Conservation (phyloP, 2,797 vertebrate genomes). For the Sphenodon punctatus region DNA sequence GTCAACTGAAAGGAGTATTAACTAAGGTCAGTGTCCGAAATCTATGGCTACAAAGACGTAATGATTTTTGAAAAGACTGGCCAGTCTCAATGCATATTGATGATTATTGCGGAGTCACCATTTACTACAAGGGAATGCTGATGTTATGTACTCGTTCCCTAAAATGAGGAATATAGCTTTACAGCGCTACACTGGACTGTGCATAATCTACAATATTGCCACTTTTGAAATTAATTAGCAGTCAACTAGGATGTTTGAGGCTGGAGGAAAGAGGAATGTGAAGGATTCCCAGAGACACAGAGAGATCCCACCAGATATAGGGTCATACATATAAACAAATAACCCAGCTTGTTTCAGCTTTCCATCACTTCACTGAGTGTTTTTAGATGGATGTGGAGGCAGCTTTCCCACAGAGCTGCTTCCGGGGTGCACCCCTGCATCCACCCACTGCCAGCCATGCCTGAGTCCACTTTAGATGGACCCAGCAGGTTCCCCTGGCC, state of each 20-base stretch:
- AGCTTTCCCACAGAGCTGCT: no score
- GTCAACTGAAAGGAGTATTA: no score
- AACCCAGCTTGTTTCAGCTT: no score
- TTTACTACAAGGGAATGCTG: neutral
- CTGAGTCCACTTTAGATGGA: no score
- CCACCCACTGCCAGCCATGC: no score
- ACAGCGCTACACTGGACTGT: neutral
- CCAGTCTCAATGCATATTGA: neutral
- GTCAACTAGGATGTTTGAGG: neutral
- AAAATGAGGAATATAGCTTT: neutral
- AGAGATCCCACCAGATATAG: neutral
- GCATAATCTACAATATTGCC: neutral
- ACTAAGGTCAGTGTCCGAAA: no score
- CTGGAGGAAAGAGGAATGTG: neutral
- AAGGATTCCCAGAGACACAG: neutral
- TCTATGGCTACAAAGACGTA: neutral
- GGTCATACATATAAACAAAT: neutral
- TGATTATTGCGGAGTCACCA: neutral
- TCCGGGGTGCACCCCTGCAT: no score
- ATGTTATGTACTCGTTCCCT: rapidly evolving
- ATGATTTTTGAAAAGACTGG: neutral
- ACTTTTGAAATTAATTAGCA: neutral
- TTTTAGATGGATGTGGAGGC: no score
- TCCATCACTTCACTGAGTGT: no score
- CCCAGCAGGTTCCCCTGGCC: no score